Conservation (phyloP, 2,888 invertebrate species). For the Podotricha telesiphe region DNA sequence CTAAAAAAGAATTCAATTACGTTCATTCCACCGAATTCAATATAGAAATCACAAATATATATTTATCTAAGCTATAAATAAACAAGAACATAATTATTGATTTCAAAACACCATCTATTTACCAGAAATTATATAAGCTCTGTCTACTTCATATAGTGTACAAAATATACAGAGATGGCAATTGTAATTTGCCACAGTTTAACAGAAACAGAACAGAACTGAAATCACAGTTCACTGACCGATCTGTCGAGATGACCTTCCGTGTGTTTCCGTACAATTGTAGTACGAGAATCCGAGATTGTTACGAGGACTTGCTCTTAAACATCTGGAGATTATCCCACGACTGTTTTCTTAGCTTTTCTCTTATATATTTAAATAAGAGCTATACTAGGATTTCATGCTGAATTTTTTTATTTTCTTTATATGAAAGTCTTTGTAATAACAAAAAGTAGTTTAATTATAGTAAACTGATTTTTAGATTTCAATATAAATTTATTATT, state of each 20-base stretch:
- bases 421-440: background rate
- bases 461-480: no score
- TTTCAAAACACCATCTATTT: no score
- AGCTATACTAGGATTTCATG: constrained; percentile 6
- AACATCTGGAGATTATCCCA: constrained; percentile 31
- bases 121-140: no score
- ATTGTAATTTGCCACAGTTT: no score
- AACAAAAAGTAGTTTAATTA: background rate
- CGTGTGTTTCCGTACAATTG: constrained; percentile 29
- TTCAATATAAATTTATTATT: no score
- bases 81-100: no score
- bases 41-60: no score
- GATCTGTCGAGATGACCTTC: constrained; percentile 24
- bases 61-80: no score
- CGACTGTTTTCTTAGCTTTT: constrained; percentile 25
- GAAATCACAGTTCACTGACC: constrained; percentile 12
- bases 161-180: no score
- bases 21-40: no score
- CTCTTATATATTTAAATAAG: constrained; percentile 27
- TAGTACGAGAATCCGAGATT: constrained; percentile 10
- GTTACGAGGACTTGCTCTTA: constrained; percentile 27
- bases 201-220: background rate
- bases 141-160: no score
- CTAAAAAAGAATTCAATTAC: no score
- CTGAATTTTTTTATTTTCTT: constrained; percentile 12